Evolutionary conservation across 2,113 vertebrate species (phyloP), one percentile per base, ranked within the genome.

Genomic region (Condylura cristata): DNA sequence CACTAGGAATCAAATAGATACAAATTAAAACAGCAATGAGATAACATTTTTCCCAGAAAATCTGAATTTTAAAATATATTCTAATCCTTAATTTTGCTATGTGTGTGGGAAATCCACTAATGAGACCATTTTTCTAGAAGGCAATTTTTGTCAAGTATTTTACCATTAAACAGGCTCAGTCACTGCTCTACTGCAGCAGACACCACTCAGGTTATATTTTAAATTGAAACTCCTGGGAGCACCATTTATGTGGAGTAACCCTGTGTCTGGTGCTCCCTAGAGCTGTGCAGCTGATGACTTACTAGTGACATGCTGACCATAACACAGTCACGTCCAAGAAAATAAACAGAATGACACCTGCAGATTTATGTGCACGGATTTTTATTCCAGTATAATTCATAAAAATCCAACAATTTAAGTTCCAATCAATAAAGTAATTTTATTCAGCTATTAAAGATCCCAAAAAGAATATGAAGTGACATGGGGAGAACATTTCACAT

Each of bases 11-110:
- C 28, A 83, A 56, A 16, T 60, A 66, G 37, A 37, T 61, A 26
- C 12, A 83, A 86, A 68, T 78, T 41, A 66, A 44, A 58, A 80
- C 0, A 81, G 66, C 68, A 75, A 53, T 26, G 5, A 48, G 72
- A 80, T 16, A n/a, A 1, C 60, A 58, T 86, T 72, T 91, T 51
- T 32, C 44, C 32, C 72, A 39, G 63, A 6, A 89, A 85, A 89
- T 91, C 58, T 95, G 61, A 72, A 76, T 93, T 70, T 91, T n/a
- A 81, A 93, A 79, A 56, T 60, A 58, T 8, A 61, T 81, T 79
- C 39, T n/a, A 70, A 51, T 41, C 93, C 26, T 91, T 14, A 37
- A 7, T 72, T 89, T 71, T 86, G 51, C 46, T 89, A 18, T 13
- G 3, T 75, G 44, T 61, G 13, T 58, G 39, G n/a, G 74, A 14